Evolutionary conservation across 2,797 vertebrate species (phyloP).

Genomic region (Pseudotriccus pelzelni): DNA sequence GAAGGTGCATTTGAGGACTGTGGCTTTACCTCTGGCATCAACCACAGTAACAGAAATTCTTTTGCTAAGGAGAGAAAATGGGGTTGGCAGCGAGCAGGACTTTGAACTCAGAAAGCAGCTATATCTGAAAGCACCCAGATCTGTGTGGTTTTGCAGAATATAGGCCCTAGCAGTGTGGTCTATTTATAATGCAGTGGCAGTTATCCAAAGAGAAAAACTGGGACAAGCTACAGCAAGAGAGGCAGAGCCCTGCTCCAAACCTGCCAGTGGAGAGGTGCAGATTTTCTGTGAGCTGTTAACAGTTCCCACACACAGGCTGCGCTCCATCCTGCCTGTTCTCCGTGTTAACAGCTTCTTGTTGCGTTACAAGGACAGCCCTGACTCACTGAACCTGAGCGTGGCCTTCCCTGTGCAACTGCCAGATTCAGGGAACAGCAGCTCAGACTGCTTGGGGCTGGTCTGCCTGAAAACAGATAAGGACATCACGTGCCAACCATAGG

Average conservation of each 20-base stretch:
- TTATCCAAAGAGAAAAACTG: not conserved
- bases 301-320: not conserved
- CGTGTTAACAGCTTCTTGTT: not conserved
- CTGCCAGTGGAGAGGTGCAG: not conserved
- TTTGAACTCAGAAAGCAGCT: not conserved
- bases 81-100: constrained; percentile 5
- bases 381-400: not conserved
- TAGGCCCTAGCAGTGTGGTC: not conserved
- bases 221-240: constrained; percentile 14
- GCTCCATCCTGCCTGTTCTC: not conserved
- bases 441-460: not conserved
- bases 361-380: not conserved
- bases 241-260: not conserved
- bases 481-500: not conserved
- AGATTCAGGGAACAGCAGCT: not conserved
- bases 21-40: not conserved
- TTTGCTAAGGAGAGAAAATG: not conserved
- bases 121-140: not conserved
- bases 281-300: not conserved
- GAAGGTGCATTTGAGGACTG: constrained; percentile 33
- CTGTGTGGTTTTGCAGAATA: not conserved
- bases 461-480: not conserved
- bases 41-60: not conserved
- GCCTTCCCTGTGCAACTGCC: not conserved
- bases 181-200: constrained; percentile 27